Percentiles rank a stretch among this genome's conserved stretches.
Conservation (phyloP, 2,888 invertebrate species). For the Nipponacmea schrenckii region DNA sequence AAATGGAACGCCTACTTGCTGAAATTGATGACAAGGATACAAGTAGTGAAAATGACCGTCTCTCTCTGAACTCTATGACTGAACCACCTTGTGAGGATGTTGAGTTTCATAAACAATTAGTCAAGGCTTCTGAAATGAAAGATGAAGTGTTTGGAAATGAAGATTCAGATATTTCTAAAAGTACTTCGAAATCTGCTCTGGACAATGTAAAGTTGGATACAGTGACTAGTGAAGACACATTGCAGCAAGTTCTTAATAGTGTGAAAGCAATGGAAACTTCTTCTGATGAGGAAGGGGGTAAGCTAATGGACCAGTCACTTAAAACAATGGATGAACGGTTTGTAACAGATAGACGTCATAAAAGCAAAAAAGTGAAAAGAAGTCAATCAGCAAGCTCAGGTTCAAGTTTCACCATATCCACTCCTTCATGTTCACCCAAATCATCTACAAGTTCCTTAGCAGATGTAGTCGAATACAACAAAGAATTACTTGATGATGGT, state of each 20-base stretch:
- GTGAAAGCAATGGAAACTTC: slow-evolving; percentile 21
- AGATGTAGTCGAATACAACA: slow-evolving; percentile 42
- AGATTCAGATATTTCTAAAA: background rate
- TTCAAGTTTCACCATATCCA: slow-evolving; percentile 55
- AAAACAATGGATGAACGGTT: slow-evolving; percentile 49
- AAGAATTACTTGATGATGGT: slow-evolving; percentile 37
- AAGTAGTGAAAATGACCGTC: slow-evolving; percentile 24
- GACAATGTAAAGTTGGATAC: background rate
- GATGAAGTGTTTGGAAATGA: slow-evolving; percentile 41
- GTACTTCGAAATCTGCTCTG: background rate
- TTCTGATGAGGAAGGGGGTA: slow-evolving; percentile 13
- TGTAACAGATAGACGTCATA: slow-evolving; percentile 37
- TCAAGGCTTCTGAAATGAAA: slow-evolving; percentile 25
- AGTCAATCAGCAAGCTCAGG: slow-evolving; percentile 43
- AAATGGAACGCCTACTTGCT: slow-evolving; percentile 52
- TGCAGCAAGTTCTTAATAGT: slow-evolving; percentile 19
- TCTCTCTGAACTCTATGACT: slow-evolving; percentile 28
- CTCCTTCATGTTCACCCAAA: slow-evolving; percentile 51
- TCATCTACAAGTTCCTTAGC: slow-evolving; percentile 49
- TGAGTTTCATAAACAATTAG: slow-evolving; percentile 18
- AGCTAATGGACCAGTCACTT: slow-evolving; percentile 3
- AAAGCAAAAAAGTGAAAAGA: slow-evolving; percentile 32
- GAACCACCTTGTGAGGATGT: slow-evolving; percentile 26
- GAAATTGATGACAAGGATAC: slow-evolving; percentile 49
- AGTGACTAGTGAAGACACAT: slow-evolving; percentile 5